Evolutionary conservation across 1,140 invertebrate species (phyloP), one percentile per base, ranked within the genome.

Genomic region (Wasmannia auropunctata): DNA sequence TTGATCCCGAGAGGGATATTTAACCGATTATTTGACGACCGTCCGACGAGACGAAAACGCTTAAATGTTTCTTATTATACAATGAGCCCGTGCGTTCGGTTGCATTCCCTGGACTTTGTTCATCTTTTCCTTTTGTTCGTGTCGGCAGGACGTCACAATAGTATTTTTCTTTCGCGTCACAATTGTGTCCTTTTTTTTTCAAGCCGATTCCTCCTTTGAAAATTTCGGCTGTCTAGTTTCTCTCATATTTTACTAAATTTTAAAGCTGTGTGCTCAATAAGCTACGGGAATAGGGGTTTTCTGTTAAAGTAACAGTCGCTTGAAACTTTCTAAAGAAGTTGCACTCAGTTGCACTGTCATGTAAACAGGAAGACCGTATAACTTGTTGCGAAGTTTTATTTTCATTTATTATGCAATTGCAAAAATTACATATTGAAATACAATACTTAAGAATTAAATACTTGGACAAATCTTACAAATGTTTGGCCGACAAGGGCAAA

Each of bases 1-100:
- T n/a, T 69, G 6, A 80, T 80, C 16, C 22, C 65, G 31, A 67
- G 19, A n/a, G n/a, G n/a, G n/a, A 40, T 28, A 49, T 51, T 19
- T 31, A n/a, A 28, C 28, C 28, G 49, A 34, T 34, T 72, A 56
- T 54, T 74, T 56, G 25, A 70, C 67, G 65, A 69, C 25, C 16
- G 28, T 22, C n/a, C n/a, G n/a, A n/a, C n/a, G n/a, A n/a, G 58
- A 31, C 31, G 54, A 60, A 25, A 75, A n/a, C 54, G 54, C 22
- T 46, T 25, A 28, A 67, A 49, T 76, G 62, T 76, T 67, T 34
- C 31, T 54, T 37, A n/a, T n/a, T n/a, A n/a, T n/a, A 69, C 22
- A 80, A 67, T 79, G 16, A 31, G n/a, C 49, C 75, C 37, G 56
- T 37, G 40, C 43, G 8, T 54, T 77, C 40, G 19, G 16, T 75